These are phyloP conservation scores for Alligator sinensis DNA, from an alignment of 2,113 vertebrate genomes.

Conservation along the genomic window DNA sequence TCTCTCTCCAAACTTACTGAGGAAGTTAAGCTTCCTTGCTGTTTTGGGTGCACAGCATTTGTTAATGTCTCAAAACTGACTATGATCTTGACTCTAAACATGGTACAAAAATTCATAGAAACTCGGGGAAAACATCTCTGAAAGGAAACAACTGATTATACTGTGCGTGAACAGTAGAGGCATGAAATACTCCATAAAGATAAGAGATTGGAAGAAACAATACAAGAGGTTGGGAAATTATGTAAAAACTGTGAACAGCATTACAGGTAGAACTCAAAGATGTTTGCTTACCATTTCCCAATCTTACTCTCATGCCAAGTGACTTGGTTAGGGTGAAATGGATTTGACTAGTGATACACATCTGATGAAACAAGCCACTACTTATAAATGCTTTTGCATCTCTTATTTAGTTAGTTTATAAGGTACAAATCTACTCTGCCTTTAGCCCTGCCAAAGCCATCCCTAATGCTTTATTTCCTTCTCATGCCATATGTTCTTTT, in stretches of 20 bases:
- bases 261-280: background rate
- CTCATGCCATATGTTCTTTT: no score
- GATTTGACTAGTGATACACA: background rate
- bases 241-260: background rate
- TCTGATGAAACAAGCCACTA: no score
- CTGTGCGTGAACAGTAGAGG: background rate
- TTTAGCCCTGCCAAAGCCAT: no score
- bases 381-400: no score
- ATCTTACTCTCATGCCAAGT: rapidly evolving
- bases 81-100: background rate
- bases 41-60: background rate
- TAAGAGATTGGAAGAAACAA: background rate
- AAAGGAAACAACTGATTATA: background rate
- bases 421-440: no score
- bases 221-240: background rate
- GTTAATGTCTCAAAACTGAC: background rate
- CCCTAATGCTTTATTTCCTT: no score
- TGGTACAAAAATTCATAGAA: constrained; percentile 9
- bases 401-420: no score
- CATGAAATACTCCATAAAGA: background rate
- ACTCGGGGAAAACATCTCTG: background rate
- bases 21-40: background rate
- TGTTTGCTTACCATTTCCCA: background rate
- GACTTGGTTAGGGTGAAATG: background rate
- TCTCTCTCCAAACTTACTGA: background rate